Conservation (phyloP, 1,140 invertebrate species). For the Lucilia sericata region DNA sequence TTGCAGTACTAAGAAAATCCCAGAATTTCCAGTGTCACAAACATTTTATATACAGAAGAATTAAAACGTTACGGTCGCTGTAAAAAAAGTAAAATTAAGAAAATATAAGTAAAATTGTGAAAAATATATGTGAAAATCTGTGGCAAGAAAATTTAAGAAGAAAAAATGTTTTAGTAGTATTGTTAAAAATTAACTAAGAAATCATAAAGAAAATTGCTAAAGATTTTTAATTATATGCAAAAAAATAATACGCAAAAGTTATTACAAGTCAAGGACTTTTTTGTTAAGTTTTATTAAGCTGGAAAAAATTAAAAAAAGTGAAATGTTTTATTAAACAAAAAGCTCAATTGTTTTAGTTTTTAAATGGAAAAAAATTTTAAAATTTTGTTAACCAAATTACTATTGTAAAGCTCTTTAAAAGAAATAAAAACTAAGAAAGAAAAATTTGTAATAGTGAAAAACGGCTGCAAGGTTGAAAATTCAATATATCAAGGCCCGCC, state of each 20-base stretch:
- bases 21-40: constrained; percentile 39
- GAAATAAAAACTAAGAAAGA: constrained; percentile 3
- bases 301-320: background rate
- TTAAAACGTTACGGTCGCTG: constrained; percentile 13
- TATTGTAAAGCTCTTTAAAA: background rate
- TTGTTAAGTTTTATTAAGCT: background rate
- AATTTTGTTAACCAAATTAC: background rate
- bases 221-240: background rate
- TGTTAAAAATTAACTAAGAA: background rate
- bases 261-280: background rate
- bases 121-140: background rate
- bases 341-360: background rate
- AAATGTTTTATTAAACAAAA: background rate
- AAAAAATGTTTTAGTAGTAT: background rate
- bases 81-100: background rate
- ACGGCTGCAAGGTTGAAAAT: constrained; percentile 34
- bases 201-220: background rate
- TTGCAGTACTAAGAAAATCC: constrained; percentile 31
- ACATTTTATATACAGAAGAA: constrained; percentile 37
- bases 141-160: background rate
- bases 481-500: constrained; percentile 44
- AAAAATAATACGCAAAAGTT: background rate
- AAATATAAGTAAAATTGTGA: constrained; percentile 28
- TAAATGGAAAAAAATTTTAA: background rate
- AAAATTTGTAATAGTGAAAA: constrained; percentile 25